Evolutionary conservation across 2,113 vertebrate genomes (phyloP).

Genomic region (Pteropus alecto): DNA sequence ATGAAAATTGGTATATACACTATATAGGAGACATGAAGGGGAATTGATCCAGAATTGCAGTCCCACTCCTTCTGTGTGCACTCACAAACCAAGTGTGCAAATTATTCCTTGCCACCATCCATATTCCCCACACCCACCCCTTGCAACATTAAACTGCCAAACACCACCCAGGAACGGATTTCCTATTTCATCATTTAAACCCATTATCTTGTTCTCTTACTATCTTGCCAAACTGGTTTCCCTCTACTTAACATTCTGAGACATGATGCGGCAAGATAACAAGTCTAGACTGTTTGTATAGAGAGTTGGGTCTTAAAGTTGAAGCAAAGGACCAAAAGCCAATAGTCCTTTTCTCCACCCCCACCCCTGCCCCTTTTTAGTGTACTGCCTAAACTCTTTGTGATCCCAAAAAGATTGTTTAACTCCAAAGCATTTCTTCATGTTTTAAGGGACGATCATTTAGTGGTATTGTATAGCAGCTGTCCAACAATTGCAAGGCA

Average conservation of each 20-base stretch:
- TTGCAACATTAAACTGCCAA: conserved; percentile 65
- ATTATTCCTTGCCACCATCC: background rate
- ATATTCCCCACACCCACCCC: conserved; percentile 35
- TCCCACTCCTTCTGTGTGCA: background rate
- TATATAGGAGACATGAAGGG: background rate
- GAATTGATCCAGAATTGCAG: background rate
- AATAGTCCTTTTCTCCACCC: background rate
- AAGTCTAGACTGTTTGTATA: conserved; percentile 64
- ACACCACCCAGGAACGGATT: conserved; percentile 75
- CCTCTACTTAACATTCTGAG: conserved; percentile 58
- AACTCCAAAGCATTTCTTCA: background rate
- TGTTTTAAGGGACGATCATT: background rate
- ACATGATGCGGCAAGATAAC: conserved; percentile 39
- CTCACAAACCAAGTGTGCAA: background rate
- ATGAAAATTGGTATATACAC: background rate
- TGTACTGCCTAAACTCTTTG: background rate
- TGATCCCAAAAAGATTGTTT: background rate
- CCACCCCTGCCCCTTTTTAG: background rate
- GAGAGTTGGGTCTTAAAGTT: conserved; percentile 42
- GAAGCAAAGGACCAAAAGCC: background rate
- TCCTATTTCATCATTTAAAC: conserved; percentile 71
- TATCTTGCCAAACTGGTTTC: conserved; percentile 74
- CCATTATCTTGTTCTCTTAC: conserved; percentile 70
- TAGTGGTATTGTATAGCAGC: background rate
- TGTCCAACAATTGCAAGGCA: background rate